These are phyloP conservation scores for Somateria mollissima DNA, from an alignment of 2,797 vertebrate species.

Conservation along the genomic window DNA sequence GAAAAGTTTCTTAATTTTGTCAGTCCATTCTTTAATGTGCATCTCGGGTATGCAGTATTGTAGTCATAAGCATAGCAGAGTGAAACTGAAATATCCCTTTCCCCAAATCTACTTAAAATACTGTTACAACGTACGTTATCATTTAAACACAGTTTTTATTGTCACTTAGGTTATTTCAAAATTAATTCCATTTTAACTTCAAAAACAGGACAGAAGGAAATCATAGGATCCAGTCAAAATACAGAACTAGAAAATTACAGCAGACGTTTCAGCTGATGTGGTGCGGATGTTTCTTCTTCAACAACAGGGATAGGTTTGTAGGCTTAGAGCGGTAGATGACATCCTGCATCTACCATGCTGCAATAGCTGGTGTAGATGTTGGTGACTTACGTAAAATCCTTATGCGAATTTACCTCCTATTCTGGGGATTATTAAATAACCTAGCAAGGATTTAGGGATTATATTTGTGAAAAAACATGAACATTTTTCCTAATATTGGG, in stretches of 20 bases:
- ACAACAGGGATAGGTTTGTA: neutral
- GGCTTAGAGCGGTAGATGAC: neutral
- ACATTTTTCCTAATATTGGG: neutral
- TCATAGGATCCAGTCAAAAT: neutral
- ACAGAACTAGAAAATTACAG: neutral
- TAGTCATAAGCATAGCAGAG: neutral
- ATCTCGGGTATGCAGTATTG: neutral
- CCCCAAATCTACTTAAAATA: neutral
- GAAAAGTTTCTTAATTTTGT: neutral
- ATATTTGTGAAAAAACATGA: neutral
- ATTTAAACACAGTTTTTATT: neutral
- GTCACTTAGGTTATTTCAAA: neutral
- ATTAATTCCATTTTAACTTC: neutral
- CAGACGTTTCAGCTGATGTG: neutral
- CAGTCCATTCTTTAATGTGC: neutral
- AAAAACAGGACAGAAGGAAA: neutral
- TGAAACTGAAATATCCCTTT: neutral
- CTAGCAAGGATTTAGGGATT: neutral
- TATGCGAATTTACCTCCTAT: neutral
- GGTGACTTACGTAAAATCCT: neutral
- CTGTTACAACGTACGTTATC: rapidly evolving
- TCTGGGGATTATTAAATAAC: neutral
- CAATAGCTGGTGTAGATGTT: neutral
- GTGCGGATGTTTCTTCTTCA: neutral
- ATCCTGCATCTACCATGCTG: neutral